phyloP scores from a whole-genome alignment of 2,797 vertebrate genomes.

The Siniperca undulata region DNA sequence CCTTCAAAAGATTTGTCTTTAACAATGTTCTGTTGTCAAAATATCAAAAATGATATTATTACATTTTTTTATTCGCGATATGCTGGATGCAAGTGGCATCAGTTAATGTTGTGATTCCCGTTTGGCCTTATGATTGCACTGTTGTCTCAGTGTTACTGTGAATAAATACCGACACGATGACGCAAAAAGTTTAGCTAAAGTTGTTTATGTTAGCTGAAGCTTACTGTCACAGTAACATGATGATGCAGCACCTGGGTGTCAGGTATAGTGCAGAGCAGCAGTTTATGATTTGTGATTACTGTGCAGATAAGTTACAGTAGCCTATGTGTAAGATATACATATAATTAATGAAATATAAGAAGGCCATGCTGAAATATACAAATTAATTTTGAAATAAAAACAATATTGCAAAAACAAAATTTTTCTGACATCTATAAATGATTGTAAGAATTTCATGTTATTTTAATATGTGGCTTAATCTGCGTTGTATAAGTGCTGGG shows the following conservation, averaged over 20 bases:
- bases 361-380: not conserved
- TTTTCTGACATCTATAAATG: not conserved
- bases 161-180: not conserved
- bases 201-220: not conserved
- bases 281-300: not conserved
- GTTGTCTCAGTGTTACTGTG: not conserved
- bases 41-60: not conserved
- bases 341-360: too few species aligned
- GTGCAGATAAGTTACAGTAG: too few species aligned
- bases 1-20: not conserved
- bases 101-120: too few species aligned
- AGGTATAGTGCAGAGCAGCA: not conserved
- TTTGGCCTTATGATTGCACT: not conserved
- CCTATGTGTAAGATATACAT: too few species aligned
- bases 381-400: not conserved
- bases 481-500: not conserved
- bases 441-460: not conserved
- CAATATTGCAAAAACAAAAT: too few species aligned
- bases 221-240: not conserved
- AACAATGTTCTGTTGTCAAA: not conserved
- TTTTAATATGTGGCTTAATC: not conserved
- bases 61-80: too few species aligned
- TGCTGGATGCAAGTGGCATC: not conserved
- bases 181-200: not conserved
- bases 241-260: not conserved